Conservation (phyloP, 2,888 invertebrate genomes). For the Autographa pulchrina region DNA sequence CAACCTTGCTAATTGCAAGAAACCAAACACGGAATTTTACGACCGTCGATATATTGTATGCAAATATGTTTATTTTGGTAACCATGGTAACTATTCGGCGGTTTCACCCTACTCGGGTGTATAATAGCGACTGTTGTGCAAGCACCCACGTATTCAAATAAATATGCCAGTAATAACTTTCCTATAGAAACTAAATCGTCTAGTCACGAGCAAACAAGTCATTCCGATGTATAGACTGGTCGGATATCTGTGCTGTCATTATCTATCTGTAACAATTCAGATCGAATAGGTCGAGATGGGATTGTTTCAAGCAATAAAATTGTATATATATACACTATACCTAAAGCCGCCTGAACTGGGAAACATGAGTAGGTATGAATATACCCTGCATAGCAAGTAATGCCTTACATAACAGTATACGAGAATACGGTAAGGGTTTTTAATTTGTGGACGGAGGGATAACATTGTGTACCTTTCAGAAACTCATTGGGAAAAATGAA, state of each 20-base stretch:
- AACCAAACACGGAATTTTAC: slow-evolving; percentile 21
- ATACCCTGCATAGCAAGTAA: not conserved
- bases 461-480: slow-evolving; percentile 2
- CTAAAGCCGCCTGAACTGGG: slow-evolving; percentile 16
- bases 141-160: slow-evolving; percentile 87
- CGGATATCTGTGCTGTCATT: slow-evolving; percentile 65
- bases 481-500: slow-evolving; percentile 20
- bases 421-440: not conserved
- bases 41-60: slow-evolving; percentile 38
- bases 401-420: not conserved
- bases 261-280: slow-evolving; percentile 66
- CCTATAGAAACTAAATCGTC: slow-evolving; percentile 86
- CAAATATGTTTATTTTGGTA: slow-evolving; percentile 47
- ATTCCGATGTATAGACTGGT: slow-evolving; percentile 61
- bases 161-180: slow-evolving; percentile 86
- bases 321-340: slow-evolving; percentile 6
- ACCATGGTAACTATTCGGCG: slow-evolving; percentile 27
- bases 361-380: slow-evolving; percentile 15
- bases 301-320: slow-evolving; percentile 57
- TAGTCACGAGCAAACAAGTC: slow-evolving; percentile 82
- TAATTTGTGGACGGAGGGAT: slow-evolving; percentile 20
- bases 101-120: slow-evolving; percentile 53
- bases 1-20: slow-evolving; percentile 29
- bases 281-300: slow-evolving; percentile 56
- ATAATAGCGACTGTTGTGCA: slow-evolving; percentile 81